A percentile compares a stretch with the other conserved stretches of the same genome.
phyloP scores from a whole-genome alignment of 2,113 vertebrate species.

The Phalacrocorax carbo region DNA sequence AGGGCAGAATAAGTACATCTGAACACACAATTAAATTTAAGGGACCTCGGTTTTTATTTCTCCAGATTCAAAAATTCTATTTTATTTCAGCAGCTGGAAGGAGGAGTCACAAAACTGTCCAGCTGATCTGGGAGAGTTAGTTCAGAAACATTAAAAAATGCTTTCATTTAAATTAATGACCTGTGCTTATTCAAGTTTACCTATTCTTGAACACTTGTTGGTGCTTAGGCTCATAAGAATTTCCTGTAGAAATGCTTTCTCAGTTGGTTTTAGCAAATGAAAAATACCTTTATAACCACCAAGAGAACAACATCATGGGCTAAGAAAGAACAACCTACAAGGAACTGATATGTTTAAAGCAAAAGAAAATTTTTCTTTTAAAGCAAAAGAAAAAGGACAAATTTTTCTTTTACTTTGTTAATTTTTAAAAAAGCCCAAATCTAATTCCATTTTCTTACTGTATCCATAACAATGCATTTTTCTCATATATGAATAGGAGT shows the following conservation, averaged over 20 bases:
- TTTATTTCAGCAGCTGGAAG: not conserved
- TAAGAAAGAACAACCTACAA: not conserved
- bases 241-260: not conserved
- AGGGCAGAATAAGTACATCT: not conserved
- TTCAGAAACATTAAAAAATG: not conserved
- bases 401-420: not conserved
- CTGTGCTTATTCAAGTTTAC: not conserved
- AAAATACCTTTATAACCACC: not conserved
- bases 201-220: not conserved
- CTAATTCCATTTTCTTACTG: not conserved
- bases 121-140: not conserved
- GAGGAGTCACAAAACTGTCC: not conserved
- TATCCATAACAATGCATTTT: not conserved
- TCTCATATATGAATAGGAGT: not conserved
- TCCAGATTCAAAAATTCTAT: not conserved
- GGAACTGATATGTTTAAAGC: not conserved
- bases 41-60: not conserved
- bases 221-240: not conserved
- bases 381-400: not conserved
- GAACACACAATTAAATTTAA: not conserved
- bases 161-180: not conserved
- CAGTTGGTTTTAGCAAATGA: not conserved
- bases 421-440: not conserved
- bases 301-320: not conserved
- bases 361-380: not conserved